These are phyloP conservation scores for Callyntrura sp. DNA, from an alignment of 2,888 invertebrate genomes.

Conservation along the genomic window DNA sequence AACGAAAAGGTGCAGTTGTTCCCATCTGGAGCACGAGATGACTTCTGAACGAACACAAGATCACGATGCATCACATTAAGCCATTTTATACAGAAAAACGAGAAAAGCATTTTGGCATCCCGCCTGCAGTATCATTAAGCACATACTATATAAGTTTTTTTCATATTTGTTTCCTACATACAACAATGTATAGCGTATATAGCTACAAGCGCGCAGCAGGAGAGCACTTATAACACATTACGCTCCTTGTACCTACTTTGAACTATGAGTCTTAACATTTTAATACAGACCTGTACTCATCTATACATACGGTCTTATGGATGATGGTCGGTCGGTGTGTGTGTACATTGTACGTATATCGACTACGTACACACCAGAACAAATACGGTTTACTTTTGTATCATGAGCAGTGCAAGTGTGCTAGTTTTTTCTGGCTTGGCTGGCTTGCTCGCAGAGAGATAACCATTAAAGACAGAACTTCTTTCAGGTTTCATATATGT, in stretches of 20 bases:
- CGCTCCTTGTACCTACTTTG: not conserved
- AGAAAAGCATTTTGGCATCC: slow-evolving; percentile 76
- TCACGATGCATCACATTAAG: slow-evolving; percentile 59
- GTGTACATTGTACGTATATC: not conserved
- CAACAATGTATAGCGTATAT: not conserved
- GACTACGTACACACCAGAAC: not conserved
- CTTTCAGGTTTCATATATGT: not conserved
- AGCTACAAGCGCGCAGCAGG: too few species aligned
- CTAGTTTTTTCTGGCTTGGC: not conserved
- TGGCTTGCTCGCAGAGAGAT: slow-evolving; percentile 5
- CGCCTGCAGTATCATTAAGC: slow-evolving; percentile 71
- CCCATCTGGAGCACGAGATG: slow-evolving; percentile 74
- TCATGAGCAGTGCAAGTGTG: not conserved
- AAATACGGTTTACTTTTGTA: not conserved
- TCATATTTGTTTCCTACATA: slow-evolving; percentile 30
- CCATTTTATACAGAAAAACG: slow-evolving; percentile 69
- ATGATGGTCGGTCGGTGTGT: not conserved
- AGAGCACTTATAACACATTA: slow-evolving; percentile 14
- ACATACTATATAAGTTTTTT: slow-evolving; percentile 28
- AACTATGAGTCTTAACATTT: slow-evolving; percentile 24
- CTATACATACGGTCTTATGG: too few species aligned
- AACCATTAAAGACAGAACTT: slow-evolving; percentile 22
- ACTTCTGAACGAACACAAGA: slow-evolving; percentile 68
- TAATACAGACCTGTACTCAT: not conserved
- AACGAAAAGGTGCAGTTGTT: slow-evolving; percentile 71